phyloP scores from a whole-genome alignment of 2,888 invertebrate genomes.

The Synanthedon formicaeformis region DNA sequence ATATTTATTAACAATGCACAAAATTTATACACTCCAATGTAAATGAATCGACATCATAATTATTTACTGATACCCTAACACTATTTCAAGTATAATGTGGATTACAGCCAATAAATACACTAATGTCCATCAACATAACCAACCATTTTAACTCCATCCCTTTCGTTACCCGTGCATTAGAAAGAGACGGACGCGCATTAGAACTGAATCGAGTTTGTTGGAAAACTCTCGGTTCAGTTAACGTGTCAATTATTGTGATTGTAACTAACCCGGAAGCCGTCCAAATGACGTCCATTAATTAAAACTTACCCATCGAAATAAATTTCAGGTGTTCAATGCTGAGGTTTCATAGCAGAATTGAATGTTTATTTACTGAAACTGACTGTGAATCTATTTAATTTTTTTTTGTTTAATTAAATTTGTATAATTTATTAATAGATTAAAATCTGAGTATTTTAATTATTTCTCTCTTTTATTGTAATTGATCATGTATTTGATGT shows the following conservation, averaged over 20 bases:
- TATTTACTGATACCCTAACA: neutral
- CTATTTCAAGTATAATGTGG: neutral
- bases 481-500: too few relatives aligned
- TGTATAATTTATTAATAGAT: too few relatives aligned
- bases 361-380: neutral
- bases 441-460: too few relatives aligned
- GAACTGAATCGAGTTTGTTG: conserved; percentile 1
- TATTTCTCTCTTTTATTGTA: too few relatives aligned
- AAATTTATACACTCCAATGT: neutral
- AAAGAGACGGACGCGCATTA: conserved; percentile 2
- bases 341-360: neutral
- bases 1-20: too few relatives aligned
- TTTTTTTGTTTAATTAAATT: too few relatives aligned
- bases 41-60: neutral
- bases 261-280: conserved; percentile 12
- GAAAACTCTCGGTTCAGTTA: neutral
- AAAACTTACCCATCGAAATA: conserved; percentile 17
- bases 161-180: neutral
- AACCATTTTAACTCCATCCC: neutral
- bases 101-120: neutral
- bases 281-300: conserved; percentile 22
- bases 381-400: neutral
- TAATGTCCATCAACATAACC: neutral
- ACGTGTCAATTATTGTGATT: neutral
- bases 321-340: neutral